phyloP scores from a whole-genome alignment of 2,888 invertebrate genomes.

The Brachycybe producta region DNA sequence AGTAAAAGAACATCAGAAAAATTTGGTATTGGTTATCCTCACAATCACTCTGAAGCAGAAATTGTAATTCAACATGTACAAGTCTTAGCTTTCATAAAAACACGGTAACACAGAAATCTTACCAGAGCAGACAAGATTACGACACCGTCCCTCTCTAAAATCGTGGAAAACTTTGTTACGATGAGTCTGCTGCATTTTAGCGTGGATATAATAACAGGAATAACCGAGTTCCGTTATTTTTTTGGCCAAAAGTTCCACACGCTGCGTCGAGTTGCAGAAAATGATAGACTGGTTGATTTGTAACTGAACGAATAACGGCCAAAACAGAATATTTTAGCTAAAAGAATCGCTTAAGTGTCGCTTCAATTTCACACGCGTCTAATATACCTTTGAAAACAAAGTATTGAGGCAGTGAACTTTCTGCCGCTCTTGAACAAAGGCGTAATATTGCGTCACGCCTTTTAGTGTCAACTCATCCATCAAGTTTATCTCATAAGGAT shows the following conservation, averaged over 20 bases:
- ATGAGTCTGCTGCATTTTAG: constrained; percentile 98
- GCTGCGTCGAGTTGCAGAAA: constrained; percentile 99
- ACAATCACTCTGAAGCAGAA: neutral
- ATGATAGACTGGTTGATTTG: constrained; percentile 99
- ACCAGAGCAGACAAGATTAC: constrained; percentile 77
- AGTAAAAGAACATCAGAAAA: too few species aligned
- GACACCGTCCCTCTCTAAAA: constrained; percentile 92
- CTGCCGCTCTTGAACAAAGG: constrained; percentile 98
- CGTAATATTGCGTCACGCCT: constrained; percentile 99
- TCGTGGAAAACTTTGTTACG: constrained; percentile 99
- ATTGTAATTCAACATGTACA: neutral
- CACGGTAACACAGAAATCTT: constrained; percentile 20
- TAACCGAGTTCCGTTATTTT: constrained; percentile 99
- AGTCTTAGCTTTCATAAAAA: neutral
- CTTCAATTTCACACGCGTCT: too few species aligned
- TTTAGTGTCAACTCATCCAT: constrained; percentile 99
- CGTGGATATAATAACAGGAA: constrained; percentile 99
- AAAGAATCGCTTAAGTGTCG: too few species aligned
- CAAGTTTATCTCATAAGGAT: constrained; percentile 98
- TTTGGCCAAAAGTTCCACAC: constrained; percentile 96
- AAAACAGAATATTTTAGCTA: constrained; percentile 1
- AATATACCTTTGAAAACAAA: constrained; percentile 87
- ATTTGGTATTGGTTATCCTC: too few species aligned
- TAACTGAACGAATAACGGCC: constrained; percentile 52
- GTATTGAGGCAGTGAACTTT: constrained; percentile 99